Evolutionary conservation across 2,113 vertebrate species (phyloP).

Genomic region (Lagopus leucura): DNA sequence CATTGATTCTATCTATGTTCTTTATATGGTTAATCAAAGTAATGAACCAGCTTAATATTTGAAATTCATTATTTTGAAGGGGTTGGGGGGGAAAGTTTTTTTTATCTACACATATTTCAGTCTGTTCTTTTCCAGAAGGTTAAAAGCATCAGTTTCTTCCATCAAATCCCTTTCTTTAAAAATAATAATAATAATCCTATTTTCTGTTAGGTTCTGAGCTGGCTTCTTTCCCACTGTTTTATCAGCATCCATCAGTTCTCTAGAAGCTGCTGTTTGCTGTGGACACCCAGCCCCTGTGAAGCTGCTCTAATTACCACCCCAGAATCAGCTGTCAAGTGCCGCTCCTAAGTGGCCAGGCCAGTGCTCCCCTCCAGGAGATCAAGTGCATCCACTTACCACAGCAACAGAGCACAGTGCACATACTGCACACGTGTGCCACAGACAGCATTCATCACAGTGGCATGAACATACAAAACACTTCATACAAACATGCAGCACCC

Average conservation of each 20-base stretch:
- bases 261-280: neutral
- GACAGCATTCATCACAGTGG: neutral
- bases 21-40: rapidly evolving
- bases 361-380: conserved; percentile 23
- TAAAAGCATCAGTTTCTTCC: neutral
- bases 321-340: conserved; percentile 13
- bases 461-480: neutral
- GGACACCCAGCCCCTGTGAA: neutral
- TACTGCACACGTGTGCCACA: neutral
- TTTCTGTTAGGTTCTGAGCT: neutral
- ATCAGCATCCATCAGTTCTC: neutral
- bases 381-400: neutral
- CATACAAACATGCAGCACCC: neutral
- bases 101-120: neutral
- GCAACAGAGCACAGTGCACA: neutral
- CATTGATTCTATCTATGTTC: neutral
- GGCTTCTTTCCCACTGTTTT: neutral
- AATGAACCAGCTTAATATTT: neutral
- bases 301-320: neutral
- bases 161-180: neutral
- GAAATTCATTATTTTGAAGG: neutral
- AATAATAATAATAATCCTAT: neutral
- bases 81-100: neutral
- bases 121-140: neutral
- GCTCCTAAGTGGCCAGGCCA: neutral